Conservation (phyloP, 2,797 vertebrate species). For the Pristis pectinata region DNA sequence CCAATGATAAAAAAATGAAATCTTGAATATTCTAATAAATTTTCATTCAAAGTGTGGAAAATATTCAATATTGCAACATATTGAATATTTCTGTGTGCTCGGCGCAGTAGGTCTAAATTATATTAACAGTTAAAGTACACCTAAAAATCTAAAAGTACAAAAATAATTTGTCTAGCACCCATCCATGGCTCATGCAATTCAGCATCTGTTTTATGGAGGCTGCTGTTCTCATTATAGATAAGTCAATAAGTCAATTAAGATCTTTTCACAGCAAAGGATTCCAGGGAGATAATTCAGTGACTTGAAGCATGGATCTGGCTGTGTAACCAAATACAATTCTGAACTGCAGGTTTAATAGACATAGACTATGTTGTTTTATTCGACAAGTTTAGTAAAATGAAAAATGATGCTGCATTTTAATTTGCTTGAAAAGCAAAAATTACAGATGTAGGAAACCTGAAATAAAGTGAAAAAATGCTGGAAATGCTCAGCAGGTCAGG, state of each 20-base stretch:
- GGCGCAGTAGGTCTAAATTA: not conserved
- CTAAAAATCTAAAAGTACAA: slow-evolving; percentile 46
- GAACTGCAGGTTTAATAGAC: not conserved
- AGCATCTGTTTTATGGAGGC: slow-evolving; percentile 49
- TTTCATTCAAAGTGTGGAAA: not conserved
- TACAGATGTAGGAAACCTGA: too few relatives aligned
- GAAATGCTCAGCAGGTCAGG: too few relatives aligned
- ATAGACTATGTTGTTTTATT: not conserved
- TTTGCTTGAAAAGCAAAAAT: not conserved
- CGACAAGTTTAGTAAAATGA: not conserved
- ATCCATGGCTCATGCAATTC: slow-evolving; percentile 48
- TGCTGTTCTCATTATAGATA: slow-evolving; percentile 51
- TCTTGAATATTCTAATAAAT: not conserved
- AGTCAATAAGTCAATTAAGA: slow-evolving; percentile 57
- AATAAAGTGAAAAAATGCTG: too few relatives aligned
- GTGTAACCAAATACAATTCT: not conserved
- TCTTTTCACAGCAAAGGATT: slow-evolving; percentile 41
- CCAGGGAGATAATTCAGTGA: slow-evolving; percentile 39
- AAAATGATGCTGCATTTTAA: not conserved
- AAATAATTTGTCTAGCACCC: slow-evolving; percentile 46
- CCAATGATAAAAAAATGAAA: not conserved
- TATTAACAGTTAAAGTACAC: not conserved
- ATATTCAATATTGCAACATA: not conserved
- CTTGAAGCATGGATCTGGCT: slow-evolving; percentile 39
- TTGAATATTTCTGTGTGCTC: not conserved